Base-by-base conservation (phyloP, 2,888 invertebrate genomes). In the Salticus scenicus region DNA sequence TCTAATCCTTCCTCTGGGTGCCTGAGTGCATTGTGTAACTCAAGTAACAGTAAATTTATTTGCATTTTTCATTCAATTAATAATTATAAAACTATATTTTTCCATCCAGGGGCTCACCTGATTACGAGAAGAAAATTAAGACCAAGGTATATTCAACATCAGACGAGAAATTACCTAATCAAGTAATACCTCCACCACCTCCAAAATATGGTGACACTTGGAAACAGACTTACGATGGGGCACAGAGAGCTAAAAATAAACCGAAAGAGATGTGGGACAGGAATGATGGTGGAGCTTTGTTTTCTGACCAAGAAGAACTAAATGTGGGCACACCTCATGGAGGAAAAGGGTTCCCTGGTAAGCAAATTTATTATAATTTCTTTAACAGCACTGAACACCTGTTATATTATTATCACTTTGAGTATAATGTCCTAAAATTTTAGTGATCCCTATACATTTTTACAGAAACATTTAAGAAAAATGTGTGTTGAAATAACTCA, bases 271-370 rank as follows among this genome's bases (percentile, higher is more conserved):
- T 77, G 24, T 79, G 70, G 41, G 73, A 81, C 24, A 69, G 64
- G 24, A 83, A 85, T n/a, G 87, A 85, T 27, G 80, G 73, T 17
- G 80, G 74, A 47, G 51, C 42, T 10, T 41, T 87, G 5, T 81
- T 85, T 24, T 82, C 86, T 1, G 88, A 88, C 47, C 88, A 88
- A 69, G 86, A 88, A 57, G 87, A 85, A 47, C 28, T 85, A 1
- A 87, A 81, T 64, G 33, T 79, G 5, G 87, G 87, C 8, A 82
- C 87, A 10, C 87, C 87, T 20, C 87, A 83, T 30, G 81, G 64
- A 10, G 87, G 77, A 5, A 83, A 77, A 76, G 79, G 82, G 17
- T 69, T 78, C 14, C 77, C 72, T 41, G 76, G 73, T 80, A 74
- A 57, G 20, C 20, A 63, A 12, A n/a, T n/a, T n/a, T n/a, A n/a